Percentiles rank a stretch among this genome's conserved stretches.
Evolutionary conservation across 2,888 invertebrate species (phyloP).

Genomic region (Caenorhabditis parvicauda): DNA sequence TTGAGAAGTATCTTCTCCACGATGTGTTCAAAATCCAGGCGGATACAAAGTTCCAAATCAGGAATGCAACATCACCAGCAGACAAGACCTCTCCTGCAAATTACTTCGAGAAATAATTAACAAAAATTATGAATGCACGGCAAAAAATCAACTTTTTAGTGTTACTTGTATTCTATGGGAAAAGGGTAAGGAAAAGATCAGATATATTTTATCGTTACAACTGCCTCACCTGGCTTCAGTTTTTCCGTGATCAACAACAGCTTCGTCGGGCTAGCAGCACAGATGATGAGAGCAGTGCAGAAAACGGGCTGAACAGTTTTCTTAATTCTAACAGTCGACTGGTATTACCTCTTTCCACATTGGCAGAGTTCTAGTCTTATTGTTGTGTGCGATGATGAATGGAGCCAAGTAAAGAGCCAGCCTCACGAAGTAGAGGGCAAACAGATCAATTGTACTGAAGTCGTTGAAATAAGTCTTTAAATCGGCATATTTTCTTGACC

Average conservation of each 20-base stretch:
- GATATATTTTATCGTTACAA: background rate
- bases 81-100: slow-evolving; percentile 22
- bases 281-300: slow-evolving; percentile 36
- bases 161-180: background rate
- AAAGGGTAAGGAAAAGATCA: background rate
- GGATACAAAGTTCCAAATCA: slow-evolving; percentile 51
- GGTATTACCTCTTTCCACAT: slow-evolving; percentile 21
- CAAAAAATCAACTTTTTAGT: background rate
- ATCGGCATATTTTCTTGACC: no score
- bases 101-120: background rate
- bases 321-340: background rate
- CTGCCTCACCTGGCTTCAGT: slow-evolving; percentile 21
- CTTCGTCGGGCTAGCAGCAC: slow-evolving; percentile 46
- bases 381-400: slow-evolving; percentile 21
- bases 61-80: slow-evolving; percentile 45
- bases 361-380: slow-evolving; percentile 20
- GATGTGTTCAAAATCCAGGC: slow-evolving; percentile 41
- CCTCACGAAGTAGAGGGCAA: slow-evolving; percentile 46
- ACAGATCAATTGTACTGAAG: slow-evolving; percentile 52
- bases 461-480: no score
- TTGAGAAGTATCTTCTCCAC: slow-evolving; percentile 39
- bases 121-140: background rate
- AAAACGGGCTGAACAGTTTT: slow-evolving; percentile 25
- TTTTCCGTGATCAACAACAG: slow-evolving; percentile 43
- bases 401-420: slow-evolving; percentile 37